Base-by-base conservation (phyloP, 2,888 invertebrate genomes). In the Tenthredo distinguenda region DNA sequence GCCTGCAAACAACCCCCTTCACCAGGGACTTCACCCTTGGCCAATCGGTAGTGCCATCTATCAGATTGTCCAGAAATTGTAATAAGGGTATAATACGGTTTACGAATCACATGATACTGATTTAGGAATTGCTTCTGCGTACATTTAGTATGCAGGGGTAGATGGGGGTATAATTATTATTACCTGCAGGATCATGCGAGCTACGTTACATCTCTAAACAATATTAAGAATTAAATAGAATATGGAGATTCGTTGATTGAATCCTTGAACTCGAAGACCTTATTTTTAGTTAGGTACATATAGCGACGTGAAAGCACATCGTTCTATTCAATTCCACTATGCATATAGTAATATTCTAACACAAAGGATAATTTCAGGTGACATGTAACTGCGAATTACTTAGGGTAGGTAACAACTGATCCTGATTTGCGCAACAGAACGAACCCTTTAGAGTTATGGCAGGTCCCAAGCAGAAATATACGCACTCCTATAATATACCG, bases 391-490 rank as follows among this genome's bases (percentile, higher is more conserved):
- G 43, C 43, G 72, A 74, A 43, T 74, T 43, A 74, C 43, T 43
- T 43, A 40, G 2, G 72, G 15, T 68, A 18, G 37, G 72, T n/a
- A 74, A 74, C 43, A 74, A 43, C 72, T 43, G 72, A 74, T 43
- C 72, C 40, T 43, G 72, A 74, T 74, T 74, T 43, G 72, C 40
- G 40, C 21, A 43, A 43, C 43, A 74, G 21, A 74, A 74, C 72
- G 72, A 40, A 26, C 72, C 43, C 72, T 43, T n/a, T n/a, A 74
- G 72, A 74, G 26, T 74, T 74, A 74, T 74, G 72, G 72, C n/a
- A 21, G 43, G 40, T 21, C 21, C 71, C 37, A 71, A 40, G 21
- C 72, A 43, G 40, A 74, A 43, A 43, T 74, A 71, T 37, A 43
- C 72, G 43, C 43, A 40, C 72, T 74, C n/a, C 72, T 43, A 74